Evolutionary conservation across 2,113 vertebrate genomes (phyloP).

Genomic region (Tenebrosternarchus preto): DNA sequence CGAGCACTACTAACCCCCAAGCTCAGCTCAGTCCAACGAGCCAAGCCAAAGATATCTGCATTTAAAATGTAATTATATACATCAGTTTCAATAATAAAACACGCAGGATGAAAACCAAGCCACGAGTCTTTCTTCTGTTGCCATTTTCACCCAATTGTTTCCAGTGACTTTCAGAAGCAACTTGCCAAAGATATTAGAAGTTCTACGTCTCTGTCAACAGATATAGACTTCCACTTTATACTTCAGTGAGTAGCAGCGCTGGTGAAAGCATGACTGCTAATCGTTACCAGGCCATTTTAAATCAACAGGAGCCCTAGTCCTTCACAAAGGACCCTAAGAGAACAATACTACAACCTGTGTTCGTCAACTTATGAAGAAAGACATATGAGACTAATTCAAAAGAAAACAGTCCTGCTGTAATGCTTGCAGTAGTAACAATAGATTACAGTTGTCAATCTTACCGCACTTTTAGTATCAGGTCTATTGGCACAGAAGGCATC

Average conservation of each 20-base stretch:
- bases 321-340: too few relatives aligned
- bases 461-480: conserved; percentile 43
- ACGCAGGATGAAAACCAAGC: conserved; percentile 55
- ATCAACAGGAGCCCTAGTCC: neutral
- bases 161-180: conserved; percentile 65
- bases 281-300: conserved; percentile 39
- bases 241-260: conserved; percentile 56
- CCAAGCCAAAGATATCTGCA: conserved; percentile 53
- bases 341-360: too few relatives aligned
- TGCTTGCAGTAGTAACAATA: neutral
- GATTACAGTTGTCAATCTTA: conserved; percentile 12
- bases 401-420: neutral
- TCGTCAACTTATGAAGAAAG: too few relatives aligned
- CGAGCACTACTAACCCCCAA: conserved; percentile 17
- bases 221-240: conserved; percentile 68
- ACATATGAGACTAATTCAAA: neutral
- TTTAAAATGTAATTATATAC: conserved; percentile 70
- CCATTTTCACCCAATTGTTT: conserved; percentile 71
- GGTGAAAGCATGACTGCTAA: conserved; percentile 53
- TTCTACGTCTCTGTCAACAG: conserved; percentile 65
- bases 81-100: conserved; percentile 60
- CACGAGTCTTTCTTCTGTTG: conserved; percentile 68
- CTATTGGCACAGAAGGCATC: neutral
- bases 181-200: conserved; percentile 68
- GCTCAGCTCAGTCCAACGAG: conserved; percentile 29